Evolutionary conservation across 2,888 invertebrate genomes (phyloP).

Genomic region (Elysia crispata): DNA sequence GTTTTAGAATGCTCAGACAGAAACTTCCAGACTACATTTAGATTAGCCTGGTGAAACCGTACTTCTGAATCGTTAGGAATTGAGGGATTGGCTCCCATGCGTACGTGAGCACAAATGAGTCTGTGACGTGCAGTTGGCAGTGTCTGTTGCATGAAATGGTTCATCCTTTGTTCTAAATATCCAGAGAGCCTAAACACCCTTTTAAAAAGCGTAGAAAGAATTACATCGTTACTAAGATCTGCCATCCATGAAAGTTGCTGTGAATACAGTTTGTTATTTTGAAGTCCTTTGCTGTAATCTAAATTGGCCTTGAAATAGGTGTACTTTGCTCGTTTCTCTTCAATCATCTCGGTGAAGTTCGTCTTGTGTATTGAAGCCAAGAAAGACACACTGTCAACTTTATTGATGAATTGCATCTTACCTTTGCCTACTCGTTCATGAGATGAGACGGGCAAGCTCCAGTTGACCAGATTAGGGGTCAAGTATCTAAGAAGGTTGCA

Average conservation of each 20-base stretch:
- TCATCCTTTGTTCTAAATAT: slow-evolving; percentile 10
- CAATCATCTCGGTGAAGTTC: slow-evolving; percentile 22
- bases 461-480: slow-evolving; percentile 28
- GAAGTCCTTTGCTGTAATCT: slow-evolving; percentile 35
- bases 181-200: slow-evolving; percentile 15
- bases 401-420: slow-evolving; percentile 14
- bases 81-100: slow-evolving; percentile 20
- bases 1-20: slow-evolving; percentile 9
- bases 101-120: slow-evolving; percentile 37
- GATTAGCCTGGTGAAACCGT: neutral
- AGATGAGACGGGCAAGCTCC: slow-evolving; percentile 33
- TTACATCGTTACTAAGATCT: slow-evolving; percentile 20
- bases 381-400: slow-evolving; percentile 28
- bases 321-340: slow-evolving; percentile 30
- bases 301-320: slow-evolving; percentile 44
- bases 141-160: slow-evolving; percentile 4
- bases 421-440: slow-evolving; percentile 27
- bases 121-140: slow-evolving; percentile 28
- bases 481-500: slow-evolving; percentile 34
- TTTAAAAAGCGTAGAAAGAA: slow-evolving; percentile 23
- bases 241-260: slow-evolving; percentile 36
- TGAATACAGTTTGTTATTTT: slow-evolving; percentile 17
- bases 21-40: slow-evolving; percentile 34
- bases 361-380: slow-evolving; percentile 5
- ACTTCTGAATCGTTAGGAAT: neutral